These are phyloP conservation scores for Cistogaster globosa DNA, from an alignment of 2,888 invertebrate genomes.

Conservation along the genomic window DNA sequence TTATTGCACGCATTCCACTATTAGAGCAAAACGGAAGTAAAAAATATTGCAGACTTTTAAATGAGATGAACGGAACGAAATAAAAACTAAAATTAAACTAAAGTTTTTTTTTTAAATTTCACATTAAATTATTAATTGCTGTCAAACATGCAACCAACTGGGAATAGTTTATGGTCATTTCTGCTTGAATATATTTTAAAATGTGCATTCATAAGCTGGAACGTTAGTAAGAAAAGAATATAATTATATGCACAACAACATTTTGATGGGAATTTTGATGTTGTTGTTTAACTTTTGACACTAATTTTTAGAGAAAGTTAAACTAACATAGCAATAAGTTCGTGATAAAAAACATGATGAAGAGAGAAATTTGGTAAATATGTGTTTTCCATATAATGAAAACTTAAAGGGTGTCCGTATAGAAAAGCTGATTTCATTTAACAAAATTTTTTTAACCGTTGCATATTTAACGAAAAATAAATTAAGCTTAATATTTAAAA, in stretches of 20 bases:
- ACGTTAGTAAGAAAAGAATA: slow-evolving; percentile 17
- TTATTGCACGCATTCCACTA: too few relatives aligned
- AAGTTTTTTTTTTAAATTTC: slow-evolving; percentile 58
- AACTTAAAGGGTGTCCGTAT: too few relatives aligned
- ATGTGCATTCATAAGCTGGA: neutral
- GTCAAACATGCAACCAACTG: slow-evolving; percentile 27
- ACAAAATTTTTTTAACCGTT: too few relatives aligned
- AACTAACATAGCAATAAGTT: too few relatives aligned
- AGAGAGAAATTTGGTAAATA: too few relatives aligned
- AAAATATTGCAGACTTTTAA: slow-evolving; percentile 38
- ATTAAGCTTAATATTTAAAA: too few relatives aligned
- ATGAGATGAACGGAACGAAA: neutral
- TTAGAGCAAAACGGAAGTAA: slow-evolving; percentile 52
- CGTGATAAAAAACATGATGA: too few relatives aligned
- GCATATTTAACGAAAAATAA: too few relatives aligned
- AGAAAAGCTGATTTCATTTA: too few relatives aligned
- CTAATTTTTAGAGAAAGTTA: too few relatives aligned
- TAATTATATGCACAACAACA: slow-evolving; percentile 36
- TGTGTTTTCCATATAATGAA: too few relatives aligned
- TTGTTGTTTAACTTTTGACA: neutral
- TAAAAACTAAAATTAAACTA: slow-evolving; percentile 14
- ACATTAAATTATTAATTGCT: slow-evolving; percentile 58
- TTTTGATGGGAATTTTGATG: neutral
- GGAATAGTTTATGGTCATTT: slow-evolving; percentile 34
- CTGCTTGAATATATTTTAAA: neutral